Evolutionary conservation across 2,888 invertebrate species (phyloP), one percentile per base, ranked within the genome.

Genomic region (Omphaloscelis lunosa): DNA sequence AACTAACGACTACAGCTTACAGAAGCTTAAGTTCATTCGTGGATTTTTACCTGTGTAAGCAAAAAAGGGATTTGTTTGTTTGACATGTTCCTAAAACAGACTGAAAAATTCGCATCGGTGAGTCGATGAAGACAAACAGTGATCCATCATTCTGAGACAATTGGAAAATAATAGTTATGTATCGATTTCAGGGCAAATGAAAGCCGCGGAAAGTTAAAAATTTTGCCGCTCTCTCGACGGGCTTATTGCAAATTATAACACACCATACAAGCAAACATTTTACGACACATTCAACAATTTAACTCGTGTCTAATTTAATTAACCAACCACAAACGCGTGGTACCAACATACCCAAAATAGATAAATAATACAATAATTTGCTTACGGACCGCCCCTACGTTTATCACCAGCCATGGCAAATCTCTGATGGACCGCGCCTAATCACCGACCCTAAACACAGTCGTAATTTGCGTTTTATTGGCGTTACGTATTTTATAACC

Each of bases 361-460:
- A 86, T 79, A 83, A 67, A 79, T 76, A 81, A 79, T 79, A 79
- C 69, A 81, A 79, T 79, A 90, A 92, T 91, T 92, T 90, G 90
- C 87, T 82, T 90, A 89, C 75, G 79, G 65, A 83, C 91, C 87
- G 80, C 91, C 92, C 91, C 88, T 81, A 67, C 82, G 85, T 89
- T 89, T 90, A 90, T 84, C 86, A 78, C 81, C 80, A 76, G 63
- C 89, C 89, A 87, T 82, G 83, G 79, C 91, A 84, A 93, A 94
- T 93, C 91, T 87, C 85, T 92, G 91, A 95, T 94, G 92, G 90
- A 87, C 91, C 93, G 89, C 87, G 79, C 48, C 92, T 90, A 94
- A 95, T 93, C 92, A 83, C 75, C 63, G 81, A 86, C 92, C 93
- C 93, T 90, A 88, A 89, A 89, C 89, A 89, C 73, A 82, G 82